Evolutionary conservation across 1,140 invertebrate species (phyloP).

Genomic region (Eurosta solidaginis): DNA sequence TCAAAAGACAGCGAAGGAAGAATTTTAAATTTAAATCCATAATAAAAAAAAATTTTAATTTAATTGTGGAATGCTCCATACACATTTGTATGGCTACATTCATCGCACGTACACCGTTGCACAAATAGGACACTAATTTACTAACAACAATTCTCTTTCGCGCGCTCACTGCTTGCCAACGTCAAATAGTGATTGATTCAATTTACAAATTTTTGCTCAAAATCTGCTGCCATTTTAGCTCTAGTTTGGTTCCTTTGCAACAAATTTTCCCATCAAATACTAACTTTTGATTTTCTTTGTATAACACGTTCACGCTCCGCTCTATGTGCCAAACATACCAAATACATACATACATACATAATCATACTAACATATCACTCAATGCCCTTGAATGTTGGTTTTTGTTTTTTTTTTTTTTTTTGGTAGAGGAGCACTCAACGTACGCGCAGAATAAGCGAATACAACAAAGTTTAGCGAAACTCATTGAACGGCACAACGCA

Average conservation of each 20-base stretch:
- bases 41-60: too few species aligned
- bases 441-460: slow-evolving; percentile 30
- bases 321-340: background rate
- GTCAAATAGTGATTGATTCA: slow-evolving; percentile 19
- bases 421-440: slow-evolving; percentile 17
- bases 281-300: background rate
- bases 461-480: slow-evolving; percentile 25
- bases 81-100: background rate
- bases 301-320: background rate
- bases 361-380: too few species aligned
- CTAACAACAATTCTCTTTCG: background rate
- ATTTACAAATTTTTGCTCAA: slow-evolving; percentile 21
- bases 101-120: background rate
- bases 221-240: background rate
- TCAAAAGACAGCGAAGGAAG: too few species aligned
- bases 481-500: slow-evolving; percentile 52
- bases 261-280: background rate
- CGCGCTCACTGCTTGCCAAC: background rate
- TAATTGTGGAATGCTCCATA: too few species aligned
- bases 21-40: too few species aligned
- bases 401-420: background rate
- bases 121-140: background rate
- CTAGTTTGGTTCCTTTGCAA: background rate
- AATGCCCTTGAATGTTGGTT: too few species aligned
- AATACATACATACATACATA: too few species aligned